These are phyloP conservation scores for Hippocampus mohnikei DNA, from an alignment of 2,113 vertebrate species.

Conservation along the genomic window DNA sequence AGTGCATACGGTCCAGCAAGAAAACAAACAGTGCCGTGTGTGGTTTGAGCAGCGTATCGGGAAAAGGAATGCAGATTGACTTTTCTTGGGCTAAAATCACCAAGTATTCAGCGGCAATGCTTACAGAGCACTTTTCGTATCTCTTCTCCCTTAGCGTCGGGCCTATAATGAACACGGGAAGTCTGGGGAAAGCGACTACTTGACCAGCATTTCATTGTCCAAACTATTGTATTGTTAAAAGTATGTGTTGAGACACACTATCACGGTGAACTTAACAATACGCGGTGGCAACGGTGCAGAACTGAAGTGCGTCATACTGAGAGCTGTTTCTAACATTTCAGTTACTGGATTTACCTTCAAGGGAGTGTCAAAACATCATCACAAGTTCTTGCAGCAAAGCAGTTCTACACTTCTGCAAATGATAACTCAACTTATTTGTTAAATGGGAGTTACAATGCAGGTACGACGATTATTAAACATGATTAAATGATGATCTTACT, in stretches of 20 bases:
- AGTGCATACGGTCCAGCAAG: conserved; percentile 44
- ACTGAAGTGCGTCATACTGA: not conserved
- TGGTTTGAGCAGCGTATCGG: conserved; percentile 14
- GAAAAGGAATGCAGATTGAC: conserved; percentile 9
- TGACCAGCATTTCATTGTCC: conserved; percentile 46
- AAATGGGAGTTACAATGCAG: not conserved
- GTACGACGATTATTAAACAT: no score
- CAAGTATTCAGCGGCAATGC: not conserved
- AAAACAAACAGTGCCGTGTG: conserved; percentile 26
- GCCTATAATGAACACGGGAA: conserved; percentile 30
- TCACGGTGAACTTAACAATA: not conserved
- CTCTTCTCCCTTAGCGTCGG: conserved; percentile 31
- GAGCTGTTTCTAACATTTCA: not conserved
- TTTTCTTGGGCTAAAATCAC: conserved; percentile 31
- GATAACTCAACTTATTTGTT: not conserved
- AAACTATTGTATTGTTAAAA: conserved; percentile 22
- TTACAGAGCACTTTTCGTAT: conserved; percentile 22
- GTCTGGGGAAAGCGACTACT: conserved; percentile 50
- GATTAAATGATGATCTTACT: no score
- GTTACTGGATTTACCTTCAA: not conserved
- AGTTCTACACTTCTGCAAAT: not conserved
- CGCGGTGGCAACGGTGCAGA: not conserved
- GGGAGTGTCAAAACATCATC: not conserved
- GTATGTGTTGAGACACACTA: not conserved
- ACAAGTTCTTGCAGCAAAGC: not conserved